phyloP scores from a whole-genome alignment of 92 coral and sea anemone species.

The Bergia sp. region DNA sequence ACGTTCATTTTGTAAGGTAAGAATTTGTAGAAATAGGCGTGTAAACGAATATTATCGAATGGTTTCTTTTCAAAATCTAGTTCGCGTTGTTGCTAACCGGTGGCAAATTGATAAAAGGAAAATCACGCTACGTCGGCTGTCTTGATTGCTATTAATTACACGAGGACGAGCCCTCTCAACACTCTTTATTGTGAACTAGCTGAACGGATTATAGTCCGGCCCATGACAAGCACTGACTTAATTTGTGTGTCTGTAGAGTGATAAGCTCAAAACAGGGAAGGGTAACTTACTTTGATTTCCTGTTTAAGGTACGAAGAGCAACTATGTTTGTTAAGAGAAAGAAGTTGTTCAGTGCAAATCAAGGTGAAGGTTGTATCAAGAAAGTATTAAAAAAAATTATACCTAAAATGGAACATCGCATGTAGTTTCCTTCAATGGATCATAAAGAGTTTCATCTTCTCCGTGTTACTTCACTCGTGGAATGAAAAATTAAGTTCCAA shows the following conservation, averaged over 20 bases:
- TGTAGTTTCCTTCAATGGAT: not conserved
- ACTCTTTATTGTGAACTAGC: not conserved
- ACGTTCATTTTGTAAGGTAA: no score
- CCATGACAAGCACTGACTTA: not conserved
- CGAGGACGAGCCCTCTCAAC: not conserved
- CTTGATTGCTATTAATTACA: not conserved
- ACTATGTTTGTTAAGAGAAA: not conserved
- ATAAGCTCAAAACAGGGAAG: no score
- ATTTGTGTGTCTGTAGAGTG: not conserved
- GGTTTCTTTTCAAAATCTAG: not conserved
- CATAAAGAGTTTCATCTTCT: not conserved
- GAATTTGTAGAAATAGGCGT: no score
- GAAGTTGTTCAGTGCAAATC: not conserved
- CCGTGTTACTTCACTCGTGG: not conserved
- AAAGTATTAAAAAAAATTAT: not conserved
- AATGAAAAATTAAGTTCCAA: constrained; percentile 16
- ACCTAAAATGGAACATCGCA: not conserved
- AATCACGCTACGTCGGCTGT: not conserved
- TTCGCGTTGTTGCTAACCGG: not conserved
- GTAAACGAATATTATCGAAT: no score
- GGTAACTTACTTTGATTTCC: not conserved
- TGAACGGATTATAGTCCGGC: not conserved
- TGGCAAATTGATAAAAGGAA: not conserved
- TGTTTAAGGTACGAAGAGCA: not conserved
- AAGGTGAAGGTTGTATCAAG: not conserved